Evolutionary conservation across 2,113 vertebrate species (phyloP).

Genomic region (Malurus alboscapulatus): DNA sequence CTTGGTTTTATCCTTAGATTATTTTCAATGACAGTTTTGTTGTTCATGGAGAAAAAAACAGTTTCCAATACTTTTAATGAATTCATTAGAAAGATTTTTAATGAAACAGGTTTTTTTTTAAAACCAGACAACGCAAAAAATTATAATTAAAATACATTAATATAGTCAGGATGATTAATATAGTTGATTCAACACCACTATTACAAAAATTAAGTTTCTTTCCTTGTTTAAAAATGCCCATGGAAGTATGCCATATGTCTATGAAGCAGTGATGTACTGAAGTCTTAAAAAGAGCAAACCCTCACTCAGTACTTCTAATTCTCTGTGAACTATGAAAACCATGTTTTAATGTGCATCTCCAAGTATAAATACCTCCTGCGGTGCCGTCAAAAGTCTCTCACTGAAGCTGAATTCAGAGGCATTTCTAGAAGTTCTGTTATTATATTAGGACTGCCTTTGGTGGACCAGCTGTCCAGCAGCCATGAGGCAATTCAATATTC

Average conservation of each 20-base stretch:
- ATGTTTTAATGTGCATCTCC: not conserved
- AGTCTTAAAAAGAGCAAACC: constrained; percentile 1
- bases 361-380: not conserved
- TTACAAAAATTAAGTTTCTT: not conserved
- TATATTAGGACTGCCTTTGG: not conserved
- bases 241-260: not conserved
- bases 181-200: not conserved
- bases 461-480: not conserved
- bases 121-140: not conserved
- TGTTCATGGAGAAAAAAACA: not conserved
- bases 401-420: not conserved
- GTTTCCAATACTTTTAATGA: not conserved
- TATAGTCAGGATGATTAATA: not conserved
- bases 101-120: not conserved
- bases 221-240: not conserved
- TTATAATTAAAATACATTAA: not conserved
- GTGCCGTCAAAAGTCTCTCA: not conserved
- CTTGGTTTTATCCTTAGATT: not conserved
- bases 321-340: not conserved
- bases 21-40: not conserved
- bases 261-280: not conserved
- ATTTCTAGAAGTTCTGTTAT: not conserved
- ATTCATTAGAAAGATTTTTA: not conserved
- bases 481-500: not conserved
- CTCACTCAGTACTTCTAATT: not conserved